Evolutionary conservation across 2,797 vertebrate genomes (phyloP).

Genomic region (Salmo trutta): DNA sequence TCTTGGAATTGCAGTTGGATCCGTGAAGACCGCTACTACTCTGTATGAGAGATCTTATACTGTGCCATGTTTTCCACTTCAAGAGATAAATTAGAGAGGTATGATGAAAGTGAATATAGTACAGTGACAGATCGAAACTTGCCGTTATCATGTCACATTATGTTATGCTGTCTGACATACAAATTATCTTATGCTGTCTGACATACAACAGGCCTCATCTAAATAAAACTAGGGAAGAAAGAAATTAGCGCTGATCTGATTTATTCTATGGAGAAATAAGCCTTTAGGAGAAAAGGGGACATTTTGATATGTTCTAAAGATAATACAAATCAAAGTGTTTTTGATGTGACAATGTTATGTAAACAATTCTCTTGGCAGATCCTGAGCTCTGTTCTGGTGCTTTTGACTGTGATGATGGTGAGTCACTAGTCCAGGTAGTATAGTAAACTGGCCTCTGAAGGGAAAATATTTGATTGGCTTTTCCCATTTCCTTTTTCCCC

Average conservation of each 20-base stretch:
- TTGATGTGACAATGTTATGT: slow-evolving; percentile 17
- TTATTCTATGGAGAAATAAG: background rate
- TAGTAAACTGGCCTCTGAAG: slow-evolving; percentile 18
- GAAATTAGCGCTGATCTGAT: background rate
- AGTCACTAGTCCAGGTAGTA: slow-evolving; percentile 21
- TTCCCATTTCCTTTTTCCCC: slow-evolving; percentile 12
- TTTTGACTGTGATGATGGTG: slow-evolving; percentile 9
- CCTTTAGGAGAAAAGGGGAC: background rate
- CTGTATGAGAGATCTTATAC: background rate
- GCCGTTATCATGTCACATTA: background rate
- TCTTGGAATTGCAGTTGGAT: background rate
- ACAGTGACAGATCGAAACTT: background rate
- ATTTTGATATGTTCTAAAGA: background rate
- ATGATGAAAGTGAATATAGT: background rate
- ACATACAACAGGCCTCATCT: background rate
- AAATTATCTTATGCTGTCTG: background rate
- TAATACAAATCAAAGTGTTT: slow-evolving; percentile 1
- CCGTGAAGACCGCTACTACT: background rate
- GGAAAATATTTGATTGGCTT: slow-evolving; percentile 21
- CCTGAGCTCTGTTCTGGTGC: slow-evolving; percentile 11
- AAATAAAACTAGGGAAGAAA: background rate
- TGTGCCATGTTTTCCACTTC: background rate
- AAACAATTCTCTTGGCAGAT: slow-evolving; percentile 20
- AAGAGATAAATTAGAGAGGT: background rate
- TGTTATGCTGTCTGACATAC: background rate